These are phyloP conservation scores for Sciurus carolinensis DNA, from an alignment of 2,797 vertebrate species.

Conservation along the genomic window DNA sequence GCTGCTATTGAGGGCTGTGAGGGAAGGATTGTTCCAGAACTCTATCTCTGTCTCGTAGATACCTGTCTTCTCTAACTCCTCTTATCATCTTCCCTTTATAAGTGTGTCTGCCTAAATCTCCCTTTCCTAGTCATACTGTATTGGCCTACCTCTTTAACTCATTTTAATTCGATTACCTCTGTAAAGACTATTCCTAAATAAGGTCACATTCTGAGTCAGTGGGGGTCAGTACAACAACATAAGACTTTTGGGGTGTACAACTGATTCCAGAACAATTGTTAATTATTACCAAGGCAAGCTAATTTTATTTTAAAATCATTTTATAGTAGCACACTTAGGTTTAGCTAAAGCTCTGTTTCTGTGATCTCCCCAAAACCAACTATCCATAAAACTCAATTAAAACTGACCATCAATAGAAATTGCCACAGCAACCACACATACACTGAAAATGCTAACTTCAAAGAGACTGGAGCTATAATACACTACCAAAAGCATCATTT, in stretches of 20 bases:
- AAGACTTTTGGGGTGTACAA: not conserved
- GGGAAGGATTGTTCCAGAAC: not conserved
- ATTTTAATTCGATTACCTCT: not conserved
- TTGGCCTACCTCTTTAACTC: not conserved
- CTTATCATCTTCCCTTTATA: not conserved
- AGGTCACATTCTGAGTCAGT: not conserved
- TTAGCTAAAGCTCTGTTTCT: not conserved
- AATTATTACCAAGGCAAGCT: not conserved
- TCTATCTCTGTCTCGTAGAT: not conserved
- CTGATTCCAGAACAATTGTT: not conserved
- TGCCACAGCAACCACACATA: not conserved
- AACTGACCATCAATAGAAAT: not conserved
- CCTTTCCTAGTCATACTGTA: not conserved
- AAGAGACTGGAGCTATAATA: not conserved
- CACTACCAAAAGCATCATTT: conserved; percentile 30
- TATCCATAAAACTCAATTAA: not conserved
- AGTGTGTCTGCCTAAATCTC: not conserved
- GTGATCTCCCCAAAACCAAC: not conserved
- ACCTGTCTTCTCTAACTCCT: not conserved
- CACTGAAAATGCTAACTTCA: not conserved
- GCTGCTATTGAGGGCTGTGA: not conserved
- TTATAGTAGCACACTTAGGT: not conserved
- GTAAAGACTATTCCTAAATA: not conserved
- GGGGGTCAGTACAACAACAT: not conserved
- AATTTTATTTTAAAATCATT: conserved; percentile 6